Base-by-base conservation (phyloP, 2,113 vertebrate genomes). In the Atractosteus spatula region DNA sequence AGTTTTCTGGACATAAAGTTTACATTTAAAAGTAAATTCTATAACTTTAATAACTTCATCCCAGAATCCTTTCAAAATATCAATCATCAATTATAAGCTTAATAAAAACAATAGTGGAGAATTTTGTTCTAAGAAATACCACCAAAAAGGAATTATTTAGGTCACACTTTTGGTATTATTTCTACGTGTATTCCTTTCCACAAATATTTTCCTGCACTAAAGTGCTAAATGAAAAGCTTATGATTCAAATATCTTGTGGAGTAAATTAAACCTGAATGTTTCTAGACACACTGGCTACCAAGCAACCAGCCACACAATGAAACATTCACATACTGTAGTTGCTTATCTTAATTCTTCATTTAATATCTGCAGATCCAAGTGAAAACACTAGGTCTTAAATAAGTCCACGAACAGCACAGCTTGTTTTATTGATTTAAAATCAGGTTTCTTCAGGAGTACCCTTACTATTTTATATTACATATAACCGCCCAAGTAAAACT, bases 261-360 rank as follows among this genome's bases (percentile, higher is more conserved):
- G 55, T 29, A 44, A 14, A 59, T 69, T 69, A 57, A 41, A 69
- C 54, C 12, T 14, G 42, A 69, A 69, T 57, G 11, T 42, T 56
- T 7, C 68, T 6, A 55, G 55, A 42, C 10, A 59, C 41, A 11
- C 13, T 45, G 12, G 68, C 43, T 55, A 43, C 68, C 41, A 56
- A 55, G 68, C 68, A 69, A 69, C 68, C 7, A 42, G 14, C 54
- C 68, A 59, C 68, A 69, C 55, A 29, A 69, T 54, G 41, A 59
- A 11, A 41, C 29, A n/a, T 69, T 29, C 29, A 29, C 29, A 29
- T 69, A 44, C 68, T 10, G 4, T 4, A 43, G 68, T 59, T 57
- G 57, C 56, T 69, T 69, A 29, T 17, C 68, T 69, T 57, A 59
- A 57, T 69, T 44, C 12, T 13, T 43, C 68, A 69, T 57, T 43